These are phyloP conservation scores for Mus minutoides DNA, from an alignment of 2,797 vertebrate genomes.

Conservation along the genomic window DNA sequence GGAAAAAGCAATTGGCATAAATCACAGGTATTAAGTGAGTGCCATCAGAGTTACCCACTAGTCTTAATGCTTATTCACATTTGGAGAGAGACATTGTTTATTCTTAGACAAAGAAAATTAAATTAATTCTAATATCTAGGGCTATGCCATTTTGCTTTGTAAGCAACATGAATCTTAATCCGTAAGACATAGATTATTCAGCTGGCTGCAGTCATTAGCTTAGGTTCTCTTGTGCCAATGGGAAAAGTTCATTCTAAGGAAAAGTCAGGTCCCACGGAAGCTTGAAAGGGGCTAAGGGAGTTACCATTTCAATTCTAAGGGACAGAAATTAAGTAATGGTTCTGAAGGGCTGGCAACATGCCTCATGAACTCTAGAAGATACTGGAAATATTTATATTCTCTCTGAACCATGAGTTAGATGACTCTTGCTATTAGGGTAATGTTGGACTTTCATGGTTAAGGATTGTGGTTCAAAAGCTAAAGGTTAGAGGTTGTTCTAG, in stretches of 20 bases:
- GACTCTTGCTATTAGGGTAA: neutral
- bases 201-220: constrained; percentile 19
- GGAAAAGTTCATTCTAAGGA: constrained; percentile 19
- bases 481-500: neutral
- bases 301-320: constrained; percentile 1
- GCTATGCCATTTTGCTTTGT: constrained; percentile 62
- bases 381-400: neutral
- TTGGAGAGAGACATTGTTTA: constrained; percentile 15
- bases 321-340: constrained; percentile 12
- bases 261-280: neutral
- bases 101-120: constrained; percentile 51
- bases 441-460: neutral
- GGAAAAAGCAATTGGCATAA: constrained; percentile 62
- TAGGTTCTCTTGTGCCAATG: neutral
- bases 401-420: neutral
- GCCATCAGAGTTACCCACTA: constrained; percentile 52
- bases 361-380: constrained; percentile 25
- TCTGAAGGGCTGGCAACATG: neutral
- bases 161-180: constrained; percentile 56
- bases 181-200: neutral
- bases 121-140: constrained; percentile 48
- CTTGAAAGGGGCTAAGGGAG: neutral
- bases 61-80: constrained; percentile 41
- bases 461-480: neutral
- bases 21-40: constrained; percentile 30